Base-by-base conservation (phyloP, 2,113 vertebrate genomes). In the Corythoichthys haematopterus region DNA sequence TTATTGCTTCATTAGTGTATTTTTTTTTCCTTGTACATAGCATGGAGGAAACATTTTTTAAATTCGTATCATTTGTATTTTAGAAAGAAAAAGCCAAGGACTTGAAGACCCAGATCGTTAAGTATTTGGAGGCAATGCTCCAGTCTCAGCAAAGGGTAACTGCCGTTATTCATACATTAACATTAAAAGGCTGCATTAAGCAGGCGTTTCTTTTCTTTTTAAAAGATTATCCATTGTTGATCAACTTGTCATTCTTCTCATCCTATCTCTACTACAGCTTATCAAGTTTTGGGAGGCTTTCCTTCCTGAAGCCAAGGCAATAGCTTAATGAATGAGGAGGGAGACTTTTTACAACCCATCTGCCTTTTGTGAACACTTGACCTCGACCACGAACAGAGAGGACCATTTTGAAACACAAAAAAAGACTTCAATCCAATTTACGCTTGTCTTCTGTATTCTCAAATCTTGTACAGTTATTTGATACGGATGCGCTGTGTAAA, bases 281-380 rank as follows among this genome's bases (percentile, higher is more conserved):
- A 94, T 96, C 73, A 99, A 97, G 85, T 97, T 96, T 76, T 99
- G 97, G 97, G 97, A 99, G 87, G 94, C 95, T 0, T 98, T 99
- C 89, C 91, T 98, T 46, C 97, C 97, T 0, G 96, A 99, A 85
- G 97, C 96, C 9, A 98, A 98, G 88, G 96, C 95, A 50, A 98
- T 98, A 84, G 97, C 94, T 71, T 98, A 94, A 94, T 50, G 2
- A 84, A 94, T 53, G 3, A 84, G 80, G 70, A 88, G 67, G 33
- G 80, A 83, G 59, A 78, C 70, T 67, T 2, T 76, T 78, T 65
- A 89, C 81, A 86, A 84, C 78, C 83, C 57, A 61, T 88, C 91
- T 94, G 92, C 92, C 92, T 89, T 90, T 85, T 88, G 82, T 80
- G 88, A 87, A 93, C 88, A 88, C 87, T 89, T 80, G 90, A 93